Percentiles rank a stretch among this genome's conserved stretches.
Conservation (phyloP, 1,140 invertebrate species). For the Samia ricini region DNA sequence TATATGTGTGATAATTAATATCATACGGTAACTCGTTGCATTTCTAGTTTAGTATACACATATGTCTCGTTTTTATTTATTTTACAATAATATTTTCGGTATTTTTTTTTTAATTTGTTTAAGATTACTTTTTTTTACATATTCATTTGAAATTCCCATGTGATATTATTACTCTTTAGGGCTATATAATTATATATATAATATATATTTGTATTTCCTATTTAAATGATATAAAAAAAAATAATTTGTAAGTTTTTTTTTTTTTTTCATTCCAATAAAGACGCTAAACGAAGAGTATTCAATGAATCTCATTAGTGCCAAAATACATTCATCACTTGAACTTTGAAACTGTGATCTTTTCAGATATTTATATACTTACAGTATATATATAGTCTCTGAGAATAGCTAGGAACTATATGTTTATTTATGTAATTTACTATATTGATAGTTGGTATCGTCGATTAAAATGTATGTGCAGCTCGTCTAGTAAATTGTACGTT, state of each 20-base stretch:
- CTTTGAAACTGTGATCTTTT: conserved; percentile 59
- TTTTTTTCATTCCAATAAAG: conserved; percentile 52
- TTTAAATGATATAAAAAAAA: conserved; percentile 37
- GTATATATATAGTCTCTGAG: conserved; percentile 44
- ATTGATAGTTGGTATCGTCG: conserved; percentile 50
- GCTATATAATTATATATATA: no score
- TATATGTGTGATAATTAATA: conserved; percentile 39
- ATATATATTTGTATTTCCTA: conserved; percentile 39
- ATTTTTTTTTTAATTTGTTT: conserved; percentile 56
- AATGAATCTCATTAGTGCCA: conserved; percentile 69
- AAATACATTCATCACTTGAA: conserved; percentile 54
- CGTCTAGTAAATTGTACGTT: conserved; percentile 38
- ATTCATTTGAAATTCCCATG: conserved; percentile 67
- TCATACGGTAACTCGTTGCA: conserved; percentile 61
- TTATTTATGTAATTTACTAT: conserved; percentile 69
- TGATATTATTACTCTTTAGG: conserved; percentile 71
- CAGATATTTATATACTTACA: conserved; percentile 27
- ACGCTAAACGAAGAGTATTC: conserved; percentile 20
- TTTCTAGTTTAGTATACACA: conserved; percentile 74
- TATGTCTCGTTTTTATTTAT: conserved; percentile 71
- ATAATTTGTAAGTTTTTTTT: no score
- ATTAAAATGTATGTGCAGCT: conserved; percentile 46
- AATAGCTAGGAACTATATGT: conserved; percentile 49
- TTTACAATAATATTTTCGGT: conserved; percentile 62
- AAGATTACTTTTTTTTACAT: conserved; percentile 66